Percentiles rank a stretch among this genome's conserved stretches.
Evolutionary conservation across 37 sponge, comb jelly and placozoan genomes (phyloP).

Genomic region (Halichondria panicea): DNA sequence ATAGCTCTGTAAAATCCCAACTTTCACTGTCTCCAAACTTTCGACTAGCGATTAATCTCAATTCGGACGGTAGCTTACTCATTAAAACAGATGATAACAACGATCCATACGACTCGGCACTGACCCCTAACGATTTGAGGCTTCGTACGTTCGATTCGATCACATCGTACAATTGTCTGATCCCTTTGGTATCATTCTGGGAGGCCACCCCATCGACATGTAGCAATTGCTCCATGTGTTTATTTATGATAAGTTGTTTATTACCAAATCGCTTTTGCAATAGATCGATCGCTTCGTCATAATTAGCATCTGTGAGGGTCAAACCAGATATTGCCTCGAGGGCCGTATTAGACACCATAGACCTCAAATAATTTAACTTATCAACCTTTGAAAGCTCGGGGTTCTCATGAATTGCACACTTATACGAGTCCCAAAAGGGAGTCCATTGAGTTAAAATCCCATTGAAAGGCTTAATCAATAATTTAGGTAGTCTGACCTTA

Average conservation of each 20-base stretch:
- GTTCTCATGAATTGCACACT: slow-evolving; percentile 9
- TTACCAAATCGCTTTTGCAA: slow-evolving; percentile 37
- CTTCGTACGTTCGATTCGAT: slow-evolving; percentile 30
- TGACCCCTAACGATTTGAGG: slow-evolving; percentile 24
- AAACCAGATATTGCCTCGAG: slow-evolving; percentile 14
- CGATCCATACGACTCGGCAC: slow-evolving; percentile 12
- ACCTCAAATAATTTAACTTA: slow-evolving; percentile 35
- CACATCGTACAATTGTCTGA: slow-evolving; percentile 32
- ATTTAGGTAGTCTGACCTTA: slow-evolving; percentile 26
- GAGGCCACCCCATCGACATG: slow-evolving; percentile 7
- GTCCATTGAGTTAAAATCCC: slow-evolving; percentile 40
- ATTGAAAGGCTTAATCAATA: slow-evolving; percentile 21
- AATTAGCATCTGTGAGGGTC: slow-evolving; percentile 14
- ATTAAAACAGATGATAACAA: slow-evolving; percentile 29
- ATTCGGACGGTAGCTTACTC: slow-evolving; percentile 31
- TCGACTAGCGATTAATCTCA: slow-evolving; percentile 12
- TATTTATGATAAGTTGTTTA: slow-evolving; percentile 19
- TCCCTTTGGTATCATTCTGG: slow-evolving; percentile 17
- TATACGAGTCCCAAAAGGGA: slow-evolving; percentile 39
- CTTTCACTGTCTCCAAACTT: slow-evolving; percentile 10
- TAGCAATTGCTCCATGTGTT: slow-evolving; percentile 39
- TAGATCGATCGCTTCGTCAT: slow-evolving; percentile 34
- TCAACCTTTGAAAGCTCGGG: slow-evolving; percentile 20
- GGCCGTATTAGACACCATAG: slow-evolving; percentile 4
- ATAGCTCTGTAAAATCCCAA: slow-evolving; percentile 24